These are phyloP conservation scores for Ammospiza caudacuta DNA, from an alignment of 2,113 vertebrate genomes.

Conservation along the genomic window DNA sequence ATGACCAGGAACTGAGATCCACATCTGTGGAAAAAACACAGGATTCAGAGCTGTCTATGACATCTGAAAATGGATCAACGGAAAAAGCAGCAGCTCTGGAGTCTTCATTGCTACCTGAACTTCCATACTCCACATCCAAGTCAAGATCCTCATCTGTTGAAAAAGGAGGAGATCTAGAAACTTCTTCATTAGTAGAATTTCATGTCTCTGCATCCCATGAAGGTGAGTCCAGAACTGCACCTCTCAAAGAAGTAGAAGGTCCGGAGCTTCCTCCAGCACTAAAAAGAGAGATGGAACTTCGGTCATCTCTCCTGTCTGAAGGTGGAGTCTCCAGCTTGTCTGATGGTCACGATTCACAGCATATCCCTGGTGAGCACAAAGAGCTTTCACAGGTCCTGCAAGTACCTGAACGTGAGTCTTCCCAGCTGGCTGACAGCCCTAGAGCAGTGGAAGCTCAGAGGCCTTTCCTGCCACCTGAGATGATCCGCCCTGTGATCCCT, in stretches of 20 bases:
- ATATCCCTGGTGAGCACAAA: background rate
- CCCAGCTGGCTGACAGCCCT: slow-evolving; percentile 42
- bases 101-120: background rate
- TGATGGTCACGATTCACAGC: background rate
- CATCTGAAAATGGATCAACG: slow-evolving; percentile 52
- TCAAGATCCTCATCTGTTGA: slow-evolving; percentile 29
- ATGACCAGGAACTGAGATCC: slow-evolving; percentile 72
- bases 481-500: background rate
- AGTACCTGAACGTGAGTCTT: background rate
- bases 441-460: background rate
- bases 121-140: background rate
- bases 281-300: background rate
- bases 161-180: background rate
- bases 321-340: slow-evolving; percentile 41
- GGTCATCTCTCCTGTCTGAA: slow-evolving; percentile 49
- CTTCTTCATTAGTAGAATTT: slow-evolving; percentile 45
- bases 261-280: background rate
- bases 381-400: background rate
- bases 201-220: slow-evolving; percentile 45
- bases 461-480: slow-evolving; percentile 55
- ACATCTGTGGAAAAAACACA: slow-evolving; percentile 24
- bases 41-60: background rate
- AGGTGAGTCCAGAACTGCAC: background rate
- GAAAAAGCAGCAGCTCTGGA: background rate
- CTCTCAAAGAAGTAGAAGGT: slow-evolving; percentile 21